These are phyloP conservation scores for Tragelaphus imberbis DNA, from an alignment of 2,113 vertebrate species.

Conservation along the genomic window DNA sequence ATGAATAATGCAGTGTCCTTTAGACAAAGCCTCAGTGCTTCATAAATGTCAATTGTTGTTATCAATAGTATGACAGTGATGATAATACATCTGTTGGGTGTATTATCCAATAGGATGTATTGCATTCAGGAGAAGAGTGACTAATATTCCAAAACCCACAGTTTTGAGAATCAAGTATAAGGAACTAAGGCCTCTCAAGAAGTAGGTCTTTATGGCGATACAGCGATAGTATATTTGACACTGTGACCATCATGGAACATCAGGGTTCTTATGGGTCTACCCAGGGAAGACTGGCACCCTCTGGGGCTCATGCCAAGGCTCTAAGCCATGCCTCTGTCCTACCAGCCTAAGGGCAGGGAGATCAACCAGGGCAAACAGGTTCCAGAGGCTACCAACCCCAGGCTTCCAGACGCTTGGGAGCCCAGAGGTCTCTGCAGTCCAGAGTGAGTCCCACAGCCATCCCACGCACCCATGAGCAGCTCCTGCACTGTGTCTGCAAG, in stretches of 20 bases:
- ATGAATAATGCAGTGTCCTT: neutral
- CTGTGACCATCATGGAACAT: neutral
- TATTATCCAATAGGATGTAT: neutral
- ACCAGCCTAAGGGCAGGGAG: neutral
- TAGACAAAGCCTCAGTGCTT: neutral
- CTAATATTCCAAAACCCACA: neutral
- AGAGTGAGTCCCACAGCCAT: neutral
- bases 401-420: neutral
- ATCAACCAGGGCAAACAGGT: neutral
- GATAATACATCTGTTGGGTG: neutral
- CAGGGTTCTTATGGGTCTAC: neutral
- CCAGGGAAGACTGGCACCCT: neutral
- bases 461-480: neutral
- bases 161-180: neutral
- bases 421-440: neutral
- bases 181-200: neutral
- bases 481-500: neutral
- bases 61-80: neutral
- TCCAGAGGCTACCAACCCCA: neutral
- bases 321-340: rapidly evolving
- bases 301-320: neutral
- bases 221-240: neutral
- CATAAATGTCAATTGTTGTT: rapidly evolving
- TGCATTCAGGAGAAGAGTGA: neutral
- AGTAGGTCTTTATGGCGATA: neutral